phyloP scores from a whole-genome alignment of 1,140 invertebrate species.

The Drosophila eugracilis region DNA sequence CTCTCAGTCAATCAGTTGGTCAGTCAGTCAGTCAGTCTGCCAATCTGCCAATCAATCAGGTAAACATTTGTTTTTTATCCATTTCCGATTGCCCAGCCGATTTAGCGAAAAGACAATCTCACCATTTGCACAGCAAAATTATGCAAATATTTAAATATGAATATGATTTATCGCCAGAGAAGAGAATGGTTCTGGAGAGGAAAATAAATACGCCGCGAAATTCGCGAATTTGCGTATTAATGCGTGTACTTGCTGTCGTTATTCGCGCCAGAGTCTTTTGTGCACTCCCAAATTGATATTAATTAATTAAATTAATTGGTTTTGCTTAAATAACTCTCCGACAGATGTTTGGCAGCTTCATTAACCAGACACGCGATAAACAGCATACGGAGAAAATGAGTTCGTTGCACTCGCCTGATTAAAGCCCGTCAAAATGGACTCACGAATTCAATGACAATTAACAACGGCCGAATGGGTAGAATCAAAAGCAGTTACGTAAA shows the following conservation, averaged over 20 bases:
- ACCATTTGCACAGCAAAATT: slow-evolving; percentile 44
- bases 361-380: slow-evolving; percentile 41
- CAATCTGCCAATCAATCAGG: slow-evolving; percentile 55
- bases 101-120: slow-evolving; percentile 57
- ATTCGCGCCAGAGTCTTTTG: slow-evolving; percentile 54
- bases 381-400: slow-evolving; percentile 22
- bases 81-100: slow-evolving; percentile 40
- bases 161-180: slow-evolving; percentile 23
- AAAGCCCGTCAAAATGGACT: slow-evolving; percentile 7
- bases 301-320: slow-evolving; percentile 67
- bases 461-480: background rate
- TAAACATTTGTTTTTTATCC: slow-evolving; percentile 53
- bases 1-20: slow-evolving; percentile 41
- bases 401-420: slow-evolving; percentile 27
- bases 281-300: slow-evolving; percentile 67
- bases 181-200: slow-evolving; percentile 14
- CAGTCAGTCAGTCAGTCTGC: slow-evolving; percentile 48
- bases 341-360: slow-evolving; percentile 44
- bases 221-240: slow-evolving; percentile 31
- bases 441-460: slow-evolving; percentile 1
- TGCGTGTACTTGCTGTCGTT: slow-evolving; percentile 28
- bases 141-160: slow-evolving; percentile 56
- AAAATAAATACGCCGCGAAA: slow-evolving; percentile 32
- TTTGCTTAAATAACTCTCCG: slow-evolving; percentile 42
- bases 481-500: slow-evolving; percentile 25